Evolutionary conservation across 2,888 invertebrate genomes (phyloP).

Genomic region (Ennomos fuscantarius): DNA sequence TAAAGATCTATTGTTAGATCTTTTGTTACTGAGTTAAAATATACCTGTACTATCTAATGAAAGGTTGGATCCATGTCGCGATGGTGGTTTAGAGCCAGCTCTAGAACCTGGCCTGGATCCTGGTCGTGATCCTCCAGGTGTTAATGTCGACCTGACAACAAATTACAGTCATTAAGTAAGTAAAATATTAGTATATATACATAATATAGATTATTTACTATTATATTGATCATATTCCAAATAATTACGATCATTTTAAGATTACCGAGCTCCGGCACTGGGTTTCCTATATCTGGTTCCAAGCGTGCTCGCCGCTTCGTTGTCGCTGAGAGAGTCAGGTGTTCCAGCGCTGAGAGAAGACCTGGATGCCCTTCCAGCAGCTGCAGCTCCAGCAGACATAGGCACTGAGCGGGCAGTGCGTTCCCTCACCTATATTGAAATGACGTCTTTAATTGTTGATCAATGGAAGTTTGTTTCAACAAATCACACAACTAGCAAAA

Average conservation of each 20-base stretch:
- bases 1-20: too few species aligned
- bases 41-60: slow-evolving; percentile 95
- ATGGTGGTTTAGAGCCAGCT: slow-evolving; percentile 95
- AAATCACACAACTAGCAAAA: slow-evolving; percentile 17
- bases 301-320: slow-evolving; percentile 91
- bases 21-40: too few species aligned
- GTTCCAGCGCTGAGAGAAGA: slow-evolving; percentile 94
- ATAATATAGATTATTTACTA: too few species aligned
- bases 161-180: neutral
- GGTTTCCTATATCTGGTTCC: slow-evolving; percentile 89
- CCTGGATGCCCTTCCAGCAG: slow-evolving; percentile 87
- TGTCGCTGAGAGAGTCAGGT: slow-evolving; percentile 95
- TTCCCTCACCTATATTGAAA: slow-evolving; percentile 91
- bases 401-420: slow-evolving; percentile 96
- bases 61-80: slow-evolving; percentile 96
- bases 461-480: neutral
- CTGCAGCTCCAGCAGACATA: slow-evolving; percentile 87
- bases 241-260: neutral
- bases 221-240: neutral
- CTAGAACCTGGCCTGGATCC: slow-evolving; percentile 94
- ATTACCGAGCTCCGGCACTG: slow-evolving; percentile 80
- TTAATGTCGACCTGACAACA: slow-evolving; percentile 86
- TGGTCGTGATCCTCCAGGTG: slow-evolving; percentile 93
- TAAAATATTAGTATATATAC: too few species aligned
- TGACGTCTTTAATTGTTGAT: slow-evolving; percentile 13